phyloP scores from a whole-genome alignment of 2,888 invertebrate species.

The Polymixis flavicincta region DNA sequence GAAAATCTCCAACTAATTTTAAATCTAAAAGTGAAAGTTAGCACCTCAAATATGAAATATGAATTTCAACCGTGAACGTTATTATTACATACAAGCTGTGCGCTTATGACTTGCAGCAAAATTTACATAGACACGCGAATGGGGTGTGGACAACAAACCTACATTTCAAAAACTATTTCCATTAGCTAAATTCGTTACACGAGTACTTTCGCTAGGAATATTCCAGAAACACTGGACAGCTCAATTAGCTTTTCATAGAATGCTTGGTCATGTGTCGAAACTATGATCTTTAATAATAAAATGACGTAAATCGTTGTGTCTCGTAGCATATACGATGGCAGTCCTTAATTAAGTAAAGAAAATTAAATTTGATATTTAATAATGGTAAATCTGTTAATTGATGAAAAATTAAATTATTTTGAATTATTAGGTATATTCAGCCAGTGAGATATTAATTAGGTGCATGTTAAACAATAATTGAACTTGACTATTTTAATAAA shows the following conservation, averaged over 20 bases:
- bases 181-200: slow-evolving; percentile 53
- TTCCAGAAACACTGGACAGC: slow-evolving; percentile 15
- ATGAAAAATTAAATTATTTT: neutral
- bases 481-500: neutral
- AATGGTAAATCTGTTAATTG: neutral
- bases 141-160: slow-evolving; percentile 51
- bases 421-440: neutral
- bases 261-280: slow-evolving; percentile 6
- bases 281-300: neutral
- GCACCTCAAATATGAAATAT: neutral
- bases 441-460: neutral
- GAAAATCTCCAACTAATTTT: neutral
- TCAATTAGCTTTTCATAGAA: slow-evolving; percentile 21
- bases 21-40: neutral
- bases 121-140: slow-evolving; percentile 43
- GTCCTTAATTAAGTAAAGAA: neutral
- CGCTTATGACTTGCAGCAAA: slow-evolving; percentile 19
- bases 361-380: neutral
- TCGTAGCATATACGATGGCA: neutral
- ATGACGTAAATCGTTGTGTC: neutral
- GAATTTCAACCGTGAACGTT: neutral
- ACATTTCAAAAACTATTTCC: slow-evolving; percentile 46
- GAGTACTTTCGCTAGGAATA: slow-evolving; percentile 11
- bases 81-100: neutral
- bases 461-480: neutral